Evolutionary conservation across 2,797 vertebrate species (phyloP).

Genomic region (Salmo trutta): DNA sequence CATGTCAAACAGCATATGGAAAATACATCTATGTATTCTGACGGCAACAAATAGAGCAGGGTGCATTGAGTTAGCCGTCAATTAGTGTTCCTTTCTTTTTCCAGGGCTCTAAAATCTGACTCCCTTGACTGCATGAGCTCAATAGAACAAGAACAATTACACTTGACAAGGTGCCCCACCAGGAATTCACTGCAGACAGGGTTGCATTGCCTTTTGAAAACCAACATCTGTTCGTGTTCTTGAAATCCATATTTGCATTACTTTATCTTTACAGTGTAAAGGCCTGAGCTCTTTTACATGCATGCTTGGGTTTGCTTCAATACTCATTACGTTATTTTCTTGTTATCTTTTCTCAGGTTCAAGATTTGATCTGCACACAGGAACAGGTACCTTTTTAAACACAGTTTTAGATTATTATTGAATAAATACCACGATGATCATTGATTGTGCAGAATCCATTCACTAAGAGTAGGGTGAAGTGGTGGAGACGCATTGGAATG

Average conservation of each 20-base stretch:
- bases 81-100: slow-evolving; percentile 27
- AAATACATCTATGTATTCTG: slow-evolving; percentile 47
- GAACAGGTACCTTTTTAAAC: slow-evolving; percentile 57
- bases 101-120: slow-evolving; percentile 31
- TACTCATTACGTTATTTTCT: not conserved
- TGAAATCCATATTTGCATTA: not conserved
- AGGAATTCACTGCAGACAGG: not conserved
- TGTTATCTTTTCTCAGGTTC: slow-evolving; percentile 54
- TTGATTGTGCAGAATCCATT: not conserved
- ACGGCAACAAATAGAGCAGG: not conserved
- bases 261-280: no score
- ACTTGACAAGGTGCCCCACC: not conserved
- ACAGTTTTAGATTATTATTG: not conserved
- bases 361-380: slow-evolving; percentile 64
- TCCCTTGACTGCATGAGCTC: slow-evolving; percentile 45
- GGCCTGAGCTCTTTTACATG: not conserved
- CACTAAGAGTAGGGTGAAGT: not conserved
- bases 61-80: slow-evolving; percentile 27
- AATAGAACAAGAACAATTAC: slow-evolving; percentile 40
- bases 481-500: not conserved
- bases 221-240: not conserved
- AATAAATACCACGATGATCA: not conserved
- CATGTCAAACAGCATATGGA: slow-evolving; percentile 26
- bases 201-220: slow-evolving; percentile 3
- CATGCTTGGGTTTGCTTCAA: not conserved